Conservation (phyloP, 2,113 vertebrate species). For the Microcebus jonahi region DNA sequence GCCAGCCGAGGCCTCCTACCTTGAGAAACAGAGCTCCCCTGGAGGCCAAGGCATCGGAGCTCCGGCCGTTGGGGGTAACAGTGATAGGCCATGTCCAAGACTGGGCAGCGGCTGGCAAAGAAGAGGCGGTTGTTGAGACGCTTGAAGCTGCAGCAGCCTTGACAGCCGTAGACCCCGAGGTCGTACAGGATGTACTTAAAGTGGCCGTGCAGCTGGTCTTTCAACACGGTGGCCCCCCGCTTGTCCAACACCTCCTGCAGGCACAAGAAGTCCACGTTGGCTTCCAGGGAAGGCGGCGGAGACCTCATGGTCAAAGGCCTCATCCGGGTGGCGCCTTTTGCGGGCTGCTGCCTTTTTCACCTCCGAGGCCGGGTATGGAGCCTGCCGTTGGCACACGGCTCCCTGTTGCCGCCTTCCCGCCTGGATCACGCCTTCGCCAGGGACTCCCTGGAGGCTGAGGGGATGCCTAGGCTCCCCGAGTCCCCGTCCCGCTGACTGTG, state of each 20-base stretch:
- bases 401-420: conserved; percentile 77
- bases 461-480: conserved; percentile 91
- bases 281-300: conserved; percentile 96
- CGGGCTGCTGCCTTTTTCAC: conserved; percentile 92
- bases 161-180: conserved; percentile 95
- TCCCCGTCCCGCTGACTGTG: conserved; percentile 90
- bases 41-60: conserved; percentile 93
- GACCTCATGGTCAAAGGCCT: conserved; percentile 96
- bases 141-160: conserved; percentile 95
- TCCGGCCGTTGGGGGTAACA: conserved; percentile 96
- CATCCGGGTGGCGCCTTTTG: conserved; percentile 94
- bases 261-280: conserved; percentile 99
- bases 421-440: conserved; percentile 90
- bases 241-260: conserved; percentile 99
- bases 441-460: conserved; percentile 95
- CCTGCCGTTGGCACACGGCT: conserved; percentile 88
- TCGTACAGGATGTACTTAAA: conserved; percentile 97
- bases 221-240: conserved; percentile 92
- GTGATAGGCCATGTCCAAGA: conserved; percentile 96
- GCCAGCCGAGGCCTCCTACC: conserved; percentile 85
- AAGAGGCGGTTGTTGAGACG: conserved; percentile 97
- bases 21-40: conserved; percentile 98
- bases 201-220: conserved; percentile 95
- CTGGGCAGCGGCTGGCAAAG: conserved; percentile 97
- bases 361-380: conserved; percentile 93